Evolutionary conservation across 2,113 vertebrate species (phyloP), one percentile per base, ranked within the genome.

Genomic region (Lophotis ruficrista): DNA sequence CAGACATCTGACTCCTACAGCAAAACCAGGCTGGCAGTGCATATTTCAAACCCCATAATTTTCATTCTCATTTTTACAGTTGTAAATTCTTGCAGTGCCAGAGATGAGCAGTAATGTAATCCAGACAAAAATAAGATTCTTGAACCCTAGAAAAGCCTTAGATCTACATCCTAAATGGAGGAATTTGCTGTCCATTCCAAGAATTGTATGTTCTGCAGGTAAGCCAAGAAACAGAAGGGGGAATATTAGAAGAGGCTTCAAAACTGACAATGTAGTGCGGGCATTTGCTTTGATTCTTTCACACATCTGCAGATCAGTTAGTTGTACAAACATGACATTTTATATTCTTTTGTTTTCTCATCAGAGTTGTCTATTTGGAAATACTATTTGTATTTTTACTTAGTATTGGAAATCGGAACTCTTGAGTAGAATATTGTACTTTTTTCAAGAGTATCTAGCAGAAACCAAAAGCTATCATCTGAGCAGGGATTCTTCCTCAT

Each of bases 111-210:
- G 37, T 75, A 83, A 87, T 60, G 53, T 90, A 91, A 82, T 94
- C 61, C 82, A 97, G 84, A 86, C 25, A 96, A 94, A 90, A 94
- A n/a, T 73, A 84, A 89, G 66, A 89, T 92, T 94, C 15, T 61
- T 94, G 53, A 95, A 64, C 23, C 14, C 19, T 87, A 83, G 89
- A 58, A 83, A 80, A 90, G 41, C 77, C 53, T 95, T 62, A 78
- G n/a, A 72, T 94, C 50, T 94, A 38, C 58, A 58, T 83, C 90
- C 69, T 84, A 97, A 45, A 85, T 92, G 66, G 51, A 41, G 33
- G 62, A 93, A 78, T 58, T 86, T 87, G 14, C 8, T 76, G 3
- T 86, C 78, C 6, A 43, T 96, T 95, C 70, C 68, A 93, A 92
- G 58, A 91, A 53, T 61, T 80, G 20, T 45, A 14, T 70, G 50